Base-by-base conservation (phyloP, 2,888 invertebrate species). In the Agriopis leucophaearia region DNA sequence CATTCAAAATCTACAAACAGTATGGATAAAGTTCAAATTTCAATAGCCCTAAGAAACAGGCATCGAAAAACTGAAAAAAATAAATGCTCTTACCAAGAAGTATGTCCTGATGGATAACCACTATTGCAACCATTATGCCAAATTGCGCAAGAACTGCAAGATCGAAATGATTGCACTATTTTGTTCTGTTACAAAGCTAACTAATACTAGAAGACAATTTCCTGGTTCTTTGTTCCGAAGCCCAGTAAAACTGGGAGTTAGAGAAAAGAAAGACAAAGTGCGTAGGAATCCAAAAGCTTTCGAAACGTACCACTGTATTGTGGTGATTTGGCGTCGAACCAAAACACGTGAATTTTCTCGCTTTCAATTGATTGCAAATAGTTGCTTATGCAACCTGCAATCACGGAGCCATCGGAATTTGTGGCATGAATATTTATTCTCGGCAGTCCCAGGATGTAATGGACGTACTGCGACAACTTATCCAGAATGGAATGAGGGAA, bases 331-430 rank as follows among this genome's bases (percentile, higher is more conserved):
- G 74, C 74, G 42, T 36, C 56, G 58, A 44, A 71, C 71, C 74
- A 73, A 68, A 64, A 66, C 60, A 68, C 55, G 47, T 47, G 60
- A 51, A 65, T 61, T 68, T 50, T 47, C 66, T 48, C 45, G 64
- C 66, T 50, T 64, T 44, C 68, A 66, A 74, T 71, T 71, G 72
- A 74, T 74, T 70, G 69, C 59, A 73, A 69, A 74, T 71, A 64
- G 63, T 64, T 68, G 62, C 47, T 70, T 64, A 68, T 68, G 59
- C 68, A 65, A 64, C 40, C 44, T 68, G 57, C 65, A 61, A 57
- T 64, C 56, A 52, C 42, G 42, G 35, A 35, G 13, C 58, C 64
- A 44, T 48, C 42, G 65, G 57, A 52, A 58, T 65, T 9, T 15
- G 16, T 36, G 42, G 2, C 12, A 54, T 65, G 61, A 47, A 69